Base-by-base conservation (phyloP, 2,888 invertebrate genomes). In the Nowickia ferox region DNA sequence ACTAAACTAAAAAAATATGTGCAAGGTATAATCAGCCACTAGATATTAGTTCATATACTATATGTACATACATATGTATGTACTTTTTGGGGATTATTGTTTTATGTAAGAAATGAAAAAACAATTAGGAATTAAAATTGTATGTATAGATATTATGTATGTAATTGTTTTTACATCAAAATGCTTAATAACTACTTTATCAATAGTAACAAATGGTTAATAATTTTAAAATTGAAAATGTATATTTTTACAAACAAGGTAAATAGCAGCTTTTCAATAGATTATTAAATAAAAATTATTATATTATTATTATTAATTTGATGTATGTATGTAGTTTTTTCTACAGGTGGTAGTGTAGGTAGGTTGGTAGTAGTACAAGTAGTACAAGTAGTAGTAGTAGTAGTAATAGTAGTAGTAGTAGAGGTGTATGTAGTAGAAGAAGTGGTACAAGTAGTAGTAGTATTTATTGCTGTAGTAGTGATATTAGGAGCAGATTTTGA, bases 301-400 rank as follows among this genome's bases (percentile, higher is more conserved):
- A n/a, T 17, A 59, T 40, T 42, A 61, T 44, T 46, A 78, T 77
- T 71, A 74, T 38, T 63, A 79, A 71, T 30, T 53, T 46, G 44
- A 38, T 42, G 40, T 79, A 82, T 55, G 9, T 66, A 81, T 81
- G 79, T 76, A 76, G 71, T 83, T 82, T 71, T 79, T 86, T 79
- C 86, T 86, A 86, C 86, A 80, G 79, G 76, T 86, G 79, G 80
- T 81, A 53, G 71, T 80, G 30, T 44, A 44, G 59, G 72, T 46
- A 63, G 53, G 13, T 17, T 4, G 22, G 61, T 75, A 71, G 30
- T 30, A 30, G 30, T 30, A n/a, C n/a, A 30, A 30, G 30, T 30
- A 30, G 30, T 30, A 30, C 30, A 40, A 42, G 66, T 71, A n/a
- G 63, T 71, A 71, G 51, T 53, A 42, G 38, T 68, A 38, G 69